Evolutionary conservation across 1,140 invertebrate genomes (phyloP), one percentile per base, ranked within the genome.

Genomic region (Mercenaria mercenaria): DNA sequence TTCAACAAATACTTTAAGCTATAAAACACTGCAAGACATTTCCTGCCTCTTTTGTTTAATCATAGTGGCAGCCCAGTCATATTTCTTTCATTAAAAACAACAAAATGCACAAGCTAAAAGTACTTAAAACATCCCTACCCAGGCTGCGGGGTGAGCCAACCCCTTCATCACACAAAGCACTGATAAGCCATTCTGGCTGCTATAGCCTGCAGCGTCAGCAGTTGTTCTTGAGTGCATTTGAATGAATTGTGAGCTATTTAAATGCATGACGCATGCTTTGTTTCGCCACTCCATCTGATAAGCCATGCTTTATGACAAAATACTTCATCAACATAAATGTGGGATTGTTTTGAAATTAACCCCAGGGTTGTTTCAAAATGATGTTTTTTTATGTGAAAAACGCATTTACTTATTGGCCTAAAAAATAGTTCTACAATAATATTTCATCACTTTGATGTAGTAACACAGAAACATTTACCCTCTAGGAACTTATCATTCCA

Each of bases 121-220:
- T 50, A 76, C 39, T 76, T 76, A 41, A 50, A 52, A 76, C 26
- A 47, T 76, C 43, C 39, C 6, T 41, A 13, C 0, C 41, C 41
- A 26, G 20, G 41, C 34, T 79, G 50, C 29, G 76, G 47, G 43
- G 18, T 50, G 41, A 50, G 26, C 43, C 32, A 52, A 79, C 43
- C 43, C 43, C 47, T 79, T 52, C 76, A 79, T 79, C 47, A 79
- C 15, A 79, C 76, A 79, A 79, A 79, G 43, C 6, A 37, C 56
- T 85, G 83, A 85, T 85, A 85, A 85, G 83, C 83, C 83, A n/a
- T n/a, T 76, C 47, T 72, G 83, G 83, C 83, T 85, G 41, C 26
- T 23, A n/a, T 74, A 74, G 32, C 83, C 67, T 32, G 69, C 67
- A 74, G 67, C 13, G 67, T 29, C 43, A 56, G 34, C 83, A 50